Conservation (phyloP, 1,140 invertebrate genomes). For the Zaprionus gabonicus region DNA sequence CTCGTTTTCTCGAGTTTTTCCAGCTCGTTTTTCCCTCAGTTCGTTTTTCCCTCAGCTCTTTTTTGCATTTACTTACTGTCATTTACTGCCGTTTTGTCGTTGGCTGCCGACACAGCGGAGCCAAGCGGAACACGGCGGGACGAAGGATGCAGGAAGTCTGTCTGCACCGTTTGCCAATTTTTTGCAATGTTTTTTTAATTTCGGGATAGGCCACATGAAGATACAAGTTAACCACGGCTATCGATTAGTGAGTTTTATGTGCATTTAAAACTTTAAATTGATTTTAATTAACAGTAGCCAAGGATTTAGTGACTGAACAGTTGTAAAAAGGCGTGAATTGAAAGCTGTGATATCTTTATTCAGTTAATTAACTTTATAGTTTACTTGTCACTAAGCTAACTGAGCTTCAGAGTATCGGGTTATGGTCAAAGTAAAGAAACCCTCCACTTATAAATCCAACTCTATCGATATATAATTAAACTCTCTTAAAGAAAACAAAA, state of each 20-base stretch:
- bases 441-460: too few species aligned
- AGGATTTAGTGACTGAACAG: background rate
- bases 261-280: conserved; percentile 1
- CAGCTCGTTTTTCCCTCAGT: conserved; percentile 57
- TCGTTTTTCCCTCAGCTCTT: conserved; percentile 61
- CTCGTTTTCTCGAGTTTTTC: conserved; percentile 36
- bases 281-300: background rate
- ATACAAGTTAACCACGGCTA: background rate
- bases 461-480: background rate
- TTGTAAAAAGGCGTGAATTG: background rate
- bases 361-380: background rate
- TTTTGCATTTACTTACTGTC: conserved; percentile 70
- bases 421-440: too few species aligned
- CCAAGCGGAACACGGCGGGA: conserved; percentile 18
- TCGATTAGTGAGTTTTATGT: conserved; percentile 1
- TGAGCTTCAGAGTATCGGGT: background rate
- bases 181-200: background rate
- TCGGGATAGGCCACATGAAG: background rate
- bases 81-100: conserved; percentile 70
- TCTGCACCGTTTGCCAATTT: conserved; percentile 43
- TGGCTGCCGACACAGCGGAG: conserved; percentile 37
- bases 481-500: too few species aligned
- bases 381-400: too few species aligned
- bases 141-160: background rate
- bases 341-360: background rate